Evolutionary conservation across 2,113 vertebrate genomes (phyloP).

Genomic region (Campylomormyrus tamandua): DNA sequence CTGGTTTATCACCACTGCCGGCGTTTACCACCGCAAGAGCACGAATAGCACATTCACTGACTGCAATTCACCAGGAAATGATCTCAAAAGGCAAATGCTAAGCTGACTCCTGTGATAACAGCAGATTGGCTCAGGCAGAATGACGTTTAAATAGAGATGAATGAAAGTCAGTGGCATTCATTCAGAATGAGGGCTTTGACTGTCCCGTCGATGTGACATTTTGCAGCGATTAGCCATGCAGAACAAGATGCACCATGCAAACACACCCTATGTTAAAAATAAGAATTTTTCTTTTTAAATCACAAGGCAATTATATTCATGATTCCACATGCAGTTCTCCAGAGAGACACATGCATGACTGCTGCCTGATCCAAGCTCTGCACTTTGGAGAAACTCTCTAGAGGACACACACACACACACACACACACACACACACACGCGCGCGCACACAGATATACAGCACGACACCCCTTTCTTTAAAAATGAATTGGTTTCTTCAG

Average conservation of each 20-base stretch:
- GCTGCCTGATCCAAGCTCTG: conserved; percentile 55
- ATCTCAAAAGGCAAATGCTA: not conserved
- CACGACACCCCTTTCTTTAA: conserved; percentile 13
- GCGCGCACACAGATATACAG: not conserved
- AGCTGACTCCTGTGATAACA: not conserved
- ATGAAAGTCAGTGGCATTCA: not conserved
- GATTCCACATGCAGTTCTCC: not conserved
- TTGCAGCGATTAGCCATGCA: conserved; percentile 25
- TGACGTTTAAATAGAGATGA: not conserved
- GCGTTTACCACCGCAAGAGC: not conserved
- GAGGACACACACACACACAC: not conserved
- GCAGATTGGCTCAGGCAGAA: not conserved
- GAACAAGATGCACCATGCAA: conserved; percentile 2
- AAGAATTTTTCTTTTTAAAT: not conserved
- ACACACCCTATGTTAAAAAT: not conserved
- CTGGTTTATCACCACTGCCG: too few relatives aligned
- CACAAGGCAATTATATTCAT: conserved; percentile 27
- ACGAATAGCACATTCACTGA: not conserved
- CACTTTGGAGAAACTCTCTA: conserved; percentile 35
- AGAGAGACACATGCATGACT: conserved; percentile 36
- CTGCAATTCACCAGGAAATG: not conserved
- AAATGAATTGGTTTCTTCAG: not conserved
- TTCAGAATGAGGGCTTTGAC: conserved; percentile 6
- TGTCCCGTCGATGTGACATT: not conserved
- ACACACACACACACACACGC: too few relatives aligned